Percentiles rank a stretch among this genome's conserved stretches.
These are phyloP conservation scores for Tipula lateralis DNA, from an alignment of 2,888 invertebrate genomes.

Conservation along the genomic window DNA sequence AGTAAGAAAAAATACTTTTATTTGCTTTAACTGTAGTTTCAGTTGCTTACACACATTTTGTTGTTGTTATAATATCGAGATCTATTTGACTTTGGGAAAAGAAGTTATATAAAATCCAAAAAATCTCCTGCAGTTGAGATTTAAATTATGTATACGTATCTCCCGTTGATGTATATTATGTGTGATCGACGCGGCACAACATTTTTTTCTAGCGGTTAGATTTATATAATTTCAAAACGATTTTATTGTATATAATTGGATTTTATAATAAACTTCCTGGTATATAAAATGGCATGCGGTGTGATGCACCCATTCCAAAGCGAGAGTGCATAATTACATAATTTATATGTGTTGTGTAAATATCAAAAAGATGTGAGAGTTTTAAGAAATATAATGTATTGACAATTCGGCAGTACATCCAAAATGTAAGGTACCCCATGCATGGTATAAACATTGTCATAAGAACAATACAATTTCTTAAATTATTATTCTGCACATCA, in stretches of 20 bases:
- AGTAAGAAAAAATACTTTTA: background rate
- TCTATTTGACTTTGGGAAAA: background rate
- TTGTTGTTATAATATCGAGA: background rate
- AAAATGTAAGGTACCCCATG: background rate
- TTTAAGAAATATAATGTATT: background rate
- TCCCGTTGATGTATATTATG: background rate
- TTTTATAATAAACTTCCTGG: background rate
- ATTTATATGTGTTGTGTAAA: background rate
- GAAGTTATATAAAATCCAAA: background rate
- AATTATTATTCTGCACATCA: background rate
- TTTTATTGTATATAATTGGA: too few relatives aligned
- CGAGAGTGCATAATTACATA: background rate
- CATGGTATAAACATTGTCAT: background rate
- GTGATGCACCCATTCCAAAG: background rate
- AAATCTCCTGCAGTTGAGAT: background rate
- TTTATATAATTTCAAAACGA: background rate
- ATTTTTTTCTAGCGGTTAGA: background rate
- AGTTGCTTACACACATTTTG: background rate
- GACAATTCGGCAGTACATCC: background rate
- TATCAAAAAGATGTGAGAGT: background rate
- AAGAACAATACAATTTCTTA: slow-evolving; percentile 13
- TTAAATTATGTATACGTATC: background rate
- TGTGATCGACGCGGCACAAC: background rate
- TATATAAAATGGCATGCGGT: background rate
- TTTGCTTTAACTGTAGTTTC: slow-evolving; percentile 15